Percentiles rank a stretch among this genome's conserved stretches.
These are phyloP conservation scores for Drosophila dives DNA, from an alignment of 2,888 invertebrate genomes.

Conservation along the genomic window DNA sequence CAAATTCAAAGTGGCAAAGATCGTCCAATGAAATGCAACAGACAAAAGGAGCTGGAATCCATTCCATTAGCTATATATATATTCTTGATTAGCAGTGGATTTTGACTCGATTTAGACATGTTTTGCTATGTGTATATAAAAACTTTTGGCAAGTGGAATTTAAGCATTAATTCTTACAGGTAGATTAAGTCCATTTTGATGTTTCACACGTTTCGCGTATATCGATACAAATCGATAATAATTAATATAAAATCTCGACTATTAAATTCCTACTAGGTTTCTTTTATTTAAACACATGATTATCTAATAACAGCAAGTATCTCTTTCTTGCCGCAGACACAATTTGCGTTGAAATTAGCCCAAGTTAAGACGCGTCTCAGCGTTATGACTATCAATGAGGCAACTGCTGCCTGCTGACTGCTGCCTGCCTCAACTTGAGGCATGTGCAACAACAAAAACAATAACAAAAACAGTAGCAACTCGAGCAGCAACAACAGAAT, in stretches of 20 bases:
- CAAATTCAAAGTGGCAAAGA: background rate
- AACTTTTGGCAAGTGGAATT: too few species aligned
- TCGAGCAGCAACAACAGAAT: background rate
- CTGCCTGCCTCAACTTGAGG: conserved; percentile 65
- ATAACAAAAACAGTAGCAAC: background rate
- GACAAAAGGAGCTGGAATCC: background rate
- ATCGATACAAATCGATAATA: background rate
- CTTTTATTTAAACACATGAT: background rate
- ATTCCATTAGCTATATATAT: background rate
- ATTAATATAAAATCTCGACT: background rate
- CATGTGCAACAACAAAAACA: conserved; percentile 48
- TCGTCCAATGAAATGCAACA: background rate
- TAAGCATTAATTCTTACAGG: background rate
- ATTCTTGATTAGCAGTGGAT: background rate
- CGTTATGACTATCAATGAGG: conserved; percentile 79
- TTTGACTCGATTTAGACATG: background rate
- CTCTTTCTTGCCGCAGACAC: conserved; percentile 43
- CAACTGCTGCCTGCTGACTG: conserved; percentile 35
- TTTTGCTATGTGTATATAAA: background rate
- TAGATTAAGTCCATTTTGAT: background rate
- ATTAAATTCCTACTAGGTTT: background rate
- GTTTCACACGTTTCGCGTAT: background rate
- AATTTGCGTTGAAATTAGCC: conserved; percentile 76
- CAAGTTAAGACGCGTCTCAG: conserved; percentile 72
- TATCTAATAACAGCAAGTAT: background rate